Conservation (phyloP, 2,113 vertebrate genomes). For the zebrafish (Danio rerio) region GRCz12tu NC_133183.1:30064001-30064500, state of each 20-base stretch:
- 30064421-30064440: conserved; percentile 18
- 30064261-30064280: conserved; percentile 60
- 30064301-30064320: conserved; percentile 51
- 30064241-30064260: conserved; percentile 51
- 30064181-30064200: conserved; percentile 31
- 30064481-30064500: background rate
- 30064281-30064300: conserved; percentile 56
- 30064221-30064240: conserved; percentile 55
- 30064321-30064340: conserved; percentile 33
- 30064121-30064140: conserved; percentile 20
- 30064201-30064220: conserved; percentile 53
- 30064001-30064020: too few species aligned
- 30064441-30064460: background rate
- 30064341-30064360: conserved; percentile 1
- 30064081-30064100: too few species aligned
- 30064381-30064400: background rate
- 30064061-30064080: too few species aligned
- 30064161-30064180: background rate
- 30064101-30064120: conserved; percentile 26
- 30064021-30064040: too few species aligned
- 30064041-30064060: too few species aligned
- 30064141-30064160: conserved; percentile 35
- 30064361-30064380: conserved; percentile 32
- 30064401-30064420: too few species aligned
- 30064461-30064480: background rate